Percentiles rank a stretch among this genome's conserved stretches.
Evolutionary conservation across 2,888 invertebrate species (phyloP).

Genomic region (Laspeyria flexula): DNA sequence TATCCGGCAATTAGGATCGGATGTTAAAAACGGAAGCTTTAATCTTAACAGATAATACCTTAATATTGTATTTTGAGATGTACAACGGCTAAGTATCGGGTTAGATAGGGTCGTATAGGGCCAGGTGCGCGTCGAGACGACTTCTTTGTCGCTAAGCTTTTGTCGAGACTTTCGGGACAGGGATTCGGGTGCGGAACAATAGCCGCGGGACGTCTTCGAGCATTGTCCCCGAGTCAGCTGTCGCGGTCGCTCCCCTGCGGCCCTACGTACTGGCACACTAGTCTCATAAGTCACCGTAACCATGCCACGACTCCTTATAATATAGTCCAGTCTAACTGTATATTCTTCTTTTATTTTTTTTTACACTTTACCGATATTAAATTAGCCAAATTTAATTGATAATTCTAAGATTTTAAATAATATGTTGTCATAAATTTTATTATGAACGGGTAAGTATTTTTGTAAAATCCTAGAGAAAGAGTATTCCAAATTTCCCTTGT

Average conservation of each 20-base stretch:
- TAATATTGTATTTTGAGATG: slow-evolving; percentile 57
- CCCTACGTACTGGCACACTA: slow-evolving; percentile 47
- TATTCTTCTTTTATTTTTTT: no score
- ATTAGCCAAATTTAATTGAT: no score
- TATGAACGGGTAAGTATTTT: no score
- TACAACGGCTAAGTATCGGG: slow-evolving; percentile 54
- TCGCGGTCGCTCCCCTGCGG: slow-evolving; percentile 70
- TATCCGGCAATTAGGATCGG: slow-evolving; percentile 43
- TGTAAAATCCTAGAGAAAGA: no score
- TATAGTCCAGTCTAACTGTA: slow-evolving; percentile 53
- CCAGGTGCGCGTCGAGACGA: slow-evolving; percentile 81
- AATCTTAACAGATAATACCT: slow-evolving; percentile 50
- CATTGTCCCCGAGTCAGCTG: slow-evolving; percentile 81
- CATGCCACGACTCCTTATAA: slow-evolving; percentile 40
- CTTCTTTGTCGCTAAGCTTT: slow-evolving; percentile 61
- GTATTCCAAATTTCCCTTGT: no score
- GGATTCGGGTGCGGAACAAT: slow-evolving; percentile 68
- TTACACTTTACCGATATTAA: no score
- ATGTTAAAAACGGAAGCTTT: slow-evolving; percentile 62
- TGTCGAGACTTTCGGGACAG: slow-evolving; percentile 66
- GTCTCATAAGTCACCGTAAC: slow-evolving; percentile 61
- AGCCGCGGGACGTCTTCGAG: slow-evolving; percentile 82
- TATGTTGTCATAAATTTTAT: no score
- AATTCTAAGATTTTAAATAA: no score
- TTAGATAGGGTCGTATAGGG: slow-evolving; percentile 70